phyloP scores from a whole-genome alignment of 2,113 vertebrate species.

The Genyomyrus donnyi region DNA sequence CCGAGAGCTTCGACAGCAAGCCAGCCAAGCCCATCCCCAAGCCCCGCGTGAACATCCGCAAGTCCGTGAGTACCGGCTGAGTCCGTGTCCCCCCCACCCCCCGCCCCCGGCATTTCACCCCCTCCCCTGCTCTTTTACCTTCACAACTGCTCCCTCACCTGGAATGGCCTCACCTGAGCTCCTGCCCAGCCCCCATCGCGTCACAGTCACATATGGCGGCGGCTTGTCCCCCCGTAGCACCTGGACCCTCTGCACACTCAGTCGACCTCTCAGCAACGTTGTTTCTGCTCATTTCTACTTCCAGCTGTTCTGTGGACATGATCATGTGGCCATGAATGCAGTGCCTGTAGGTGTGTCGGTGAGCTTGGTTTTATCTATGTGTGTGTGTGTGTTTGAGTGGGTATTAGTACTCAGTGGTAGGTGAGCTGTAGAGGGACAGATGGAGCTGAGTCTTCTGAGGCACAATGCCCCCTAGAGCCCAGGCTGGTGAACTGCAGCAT shows the following conservation, averaged over 20 bases:
- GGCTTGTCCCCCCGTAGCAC: background rate
- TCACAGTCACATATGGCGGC: background rate
- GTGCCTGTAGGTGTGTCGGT: background rate
- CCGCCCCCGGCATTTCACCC: background rate
- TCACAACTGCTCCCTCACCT: background rate
- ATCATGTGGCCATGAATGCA: background rate
- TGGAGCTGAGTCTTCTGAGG: background rate
- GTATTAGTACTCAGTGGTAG: background rate
- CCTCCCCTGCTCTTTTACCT: background rate
- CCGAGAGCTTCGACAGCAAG: conserved; percentile 96
- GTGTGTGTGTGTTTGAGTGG: background rate
- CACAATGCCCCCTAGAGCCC: background rate
- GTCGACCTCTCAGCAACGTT: background rate
- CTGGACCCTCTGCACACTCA: background rate
- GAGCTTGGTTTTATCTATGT: background rate
- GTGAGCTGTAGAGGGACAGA: background rate
- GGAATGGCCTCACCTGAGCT: background rate
- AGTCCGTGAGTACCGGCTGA: conserved; percentile 76
- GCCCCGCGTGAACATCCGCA: conserved; percentile 94
- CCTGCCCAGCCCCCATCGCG: background rate
- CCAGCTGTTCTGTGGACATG: background rate
- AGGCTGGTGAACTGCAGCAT: background rate
- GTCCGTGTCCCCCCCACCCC: background rate
- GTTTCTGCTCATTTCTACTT: background rate
- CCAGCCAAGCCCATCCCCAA: conserved; percentile 95